A percentile compares a stretch with the other conserved stretches of the same genome.
These are phyloP conservation scores for Sparus aurata DNA, from an alignment of 2,797 vertebrate species.

Conservation along the genomic window DNA sequence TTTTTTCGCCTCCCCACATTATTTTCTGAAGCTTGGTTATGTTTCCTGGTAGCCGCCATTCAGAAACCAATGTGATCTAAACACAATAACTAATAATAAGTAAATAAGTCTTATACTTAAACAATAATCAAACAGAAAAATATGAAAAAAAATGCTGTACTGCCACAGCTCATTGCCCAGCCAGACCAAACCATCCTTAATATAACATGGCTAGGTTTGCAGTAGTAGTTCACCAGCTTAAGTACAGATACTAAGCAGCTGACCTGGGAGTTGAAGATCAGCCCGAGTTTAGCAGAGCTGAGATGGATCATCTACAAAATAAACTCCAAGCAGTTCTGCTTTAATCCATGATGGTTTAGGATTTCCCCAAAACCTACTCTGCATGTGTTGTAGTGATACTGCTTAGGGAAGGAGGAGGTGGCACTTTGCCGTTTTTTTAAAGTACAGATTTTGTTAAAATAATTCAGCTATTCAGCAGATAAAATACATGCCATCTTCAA, in stretches of 20 bases:
- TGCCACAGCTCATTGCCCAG: conserved; percentile 31
- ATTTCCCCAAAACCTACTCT: background rate
- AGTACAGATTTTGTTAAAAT: background rate
- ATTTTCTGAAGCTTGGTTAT: background rate
- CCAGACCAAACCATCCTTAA: background rate
- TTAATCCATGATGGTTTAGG: background rate
- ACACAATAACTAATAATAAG: background rate
- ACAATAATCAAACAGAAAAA: conserved; percentile 14
- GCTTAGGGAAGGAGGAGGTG: background rate
- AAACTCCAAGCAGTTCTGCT: background rate
- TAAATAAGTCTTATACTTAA: background rate
- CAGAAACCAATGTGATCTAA: background rate
- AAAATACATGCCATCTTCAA: background rate
- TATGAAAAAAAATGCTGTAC: background rate
- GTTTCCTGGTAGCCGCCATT: background rate
- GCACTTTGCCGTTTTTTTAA: background rate
- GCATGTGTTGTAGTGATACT: background rate
- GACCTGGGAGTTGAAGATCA: conserved; percentile 5
- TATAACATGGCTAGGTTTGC: background rate
- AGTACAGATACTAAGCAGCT: conserved; percentile 17
- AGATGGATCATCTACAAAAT: conserved; percentile 4
- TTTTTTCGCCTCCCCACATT: background rate
- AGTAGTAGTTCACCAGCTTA: conserved; percentile 5
- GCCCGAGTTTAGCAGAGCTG: background rate
- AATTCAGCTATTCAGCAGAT: conserved; percentile 6